Conservation (phyloP, 2,888 invertebrate genomes). For the Lymantria dispar region DNA sequence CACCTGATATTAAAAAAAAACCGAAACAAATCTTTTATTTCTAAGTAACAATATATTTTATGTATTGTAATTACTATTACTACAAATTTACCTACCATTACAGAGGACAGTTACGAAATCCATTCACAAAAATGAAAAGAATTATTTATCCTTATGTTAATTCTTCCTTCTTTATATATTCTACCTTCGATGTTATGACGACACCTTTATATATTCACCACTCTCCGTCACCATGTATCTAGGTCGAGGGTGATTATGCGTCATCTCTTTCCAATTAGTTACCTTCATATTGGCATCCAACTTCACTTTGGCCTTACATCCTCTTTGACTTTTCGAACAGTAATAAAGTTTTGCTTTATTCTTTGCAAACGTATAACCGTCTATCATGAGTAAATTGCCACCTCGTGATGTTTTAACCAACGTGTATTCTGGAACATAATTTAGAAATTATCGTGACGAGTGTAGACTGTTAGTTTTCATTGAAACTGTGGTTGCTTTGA, state of each 20-base stretch:
- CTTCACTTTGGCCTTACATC: slow-evolving; percentile 41
- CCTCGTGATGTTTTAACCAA: slow-evolving; percentile 2
- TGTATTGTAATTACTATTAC: no score
- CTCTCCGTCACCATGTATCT: not conserved
- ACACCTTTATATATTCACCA: slow-evolving; percentile 5
- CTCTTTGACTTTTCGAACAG: slow-evolving; percentile 44
- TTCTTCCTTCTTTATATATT: no score
- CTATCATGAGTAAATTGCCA: slow-evolving; percentile 12
- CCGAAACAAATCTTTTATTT: no score
- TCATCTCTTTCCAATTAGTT: not conserved
- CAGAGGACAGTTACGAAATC: no score
- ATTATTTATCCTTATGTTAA: no score
- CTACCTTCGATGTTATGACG: not conserved
- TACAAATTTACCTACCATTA: no score
- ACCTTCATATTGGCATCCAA: slow-evolving; percentile 14
- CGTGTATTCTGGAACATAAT: not conserved
- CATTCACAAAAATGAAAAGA: no score
- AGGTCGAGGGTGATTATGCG: slow-evolving; percentile 4
- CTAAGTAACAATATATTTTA: no score
- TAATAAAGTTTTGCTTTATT: slow-evolving; percentile 24
- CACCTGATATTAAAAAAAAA: no score
- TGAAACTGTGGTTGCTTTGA: no score
- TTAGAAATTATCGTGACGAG: no score
- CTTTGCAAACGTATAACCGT: slow-evolving; percentile 18
- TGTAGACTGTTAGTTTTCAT: no score